Conservation (phyloP, 2,797 vertebrate genomes). For the Anguilla obscura region DNA sequence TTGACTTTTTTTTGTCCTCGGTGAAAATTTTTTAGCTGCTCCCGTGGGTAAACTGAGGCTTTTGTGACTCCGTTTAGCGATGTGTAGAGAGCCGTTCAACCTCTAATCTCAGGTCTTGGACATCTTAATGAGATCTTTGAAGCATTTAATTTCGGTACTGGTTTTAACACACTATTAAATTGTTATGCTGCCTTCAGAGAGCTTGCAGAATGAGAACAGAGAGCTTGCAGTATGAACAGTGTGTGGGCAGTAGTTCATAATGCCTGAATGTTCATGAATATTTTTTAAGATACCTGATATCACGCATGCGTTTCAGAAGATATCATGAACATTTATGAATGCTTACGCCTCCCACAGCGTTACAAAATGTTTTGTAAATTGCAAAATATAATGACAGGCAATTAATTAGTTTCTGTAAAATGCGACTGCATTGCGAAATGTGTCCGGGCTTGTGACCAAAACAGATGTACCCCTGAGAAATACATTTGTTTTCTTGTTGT, state of each 20-base stretch:
- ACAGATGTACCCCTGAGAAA: background rate
- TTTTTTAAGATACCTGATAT: background rate
- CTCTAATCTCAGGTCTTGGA: background rate
- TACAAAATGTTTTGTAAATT: background rate
- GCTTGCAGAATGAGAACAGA: background rate
- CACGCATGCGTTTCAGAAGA: background rate
- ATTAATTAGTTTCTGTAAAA: background rate
- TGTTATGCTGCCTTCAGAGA: background rate
- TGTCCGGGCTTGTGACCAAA: background rate
- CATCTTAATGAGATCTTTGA: slow-evolving; percentile 18
- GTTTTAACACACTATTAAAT: background rate
- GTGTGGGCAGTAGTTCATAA: background rate
- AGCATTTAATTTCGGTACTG: background rate
- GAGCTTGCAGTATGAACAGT: background rate
- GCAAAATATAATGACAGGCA: background rate
- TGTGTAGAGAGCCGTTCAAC: background rate
- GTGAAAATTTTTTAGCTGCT: background rate
- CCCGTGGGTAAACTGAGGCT: background rate
- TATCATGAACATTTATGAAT: background rate
- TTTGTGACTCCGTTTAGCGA: too few relatives aligned
- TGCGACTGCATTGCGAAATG: background rate
- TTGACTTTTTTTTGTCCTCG: background rate
- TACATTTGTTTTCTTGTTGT: background rate
- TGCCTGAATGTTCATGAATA: background rate
- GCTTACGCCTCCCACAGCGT: background rate